Conservation (phyloP, 2,888 invertebrate genomes). For the Protonemura montana region DNA sequence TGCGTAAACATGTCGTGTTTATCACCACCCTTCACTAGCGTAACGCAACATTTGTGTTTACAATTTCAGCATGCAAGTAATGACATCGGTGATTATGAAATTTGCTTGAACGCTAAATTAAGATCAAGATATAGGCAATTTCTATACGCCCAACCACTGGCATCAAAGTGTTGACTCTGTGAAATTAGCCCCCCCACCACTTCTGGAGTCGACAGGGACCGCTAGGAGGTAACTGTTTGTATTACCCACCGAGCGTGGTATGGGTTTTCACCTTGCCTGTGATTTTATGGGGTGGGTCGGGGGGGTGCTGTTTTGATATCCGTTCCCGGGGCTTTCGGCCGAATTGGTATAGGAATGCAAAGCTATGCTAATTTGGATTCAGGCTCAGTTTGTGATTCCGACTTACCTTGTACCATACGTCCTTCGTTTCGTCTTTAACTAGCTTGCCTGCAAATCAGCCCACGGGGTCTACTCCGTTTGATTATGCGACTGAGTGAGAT, state of each 20-base stretch:
- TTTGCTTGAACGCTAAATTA: too few species aligned
- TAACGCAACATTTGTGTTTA: too few species aligned
- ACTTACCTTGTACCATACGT: background rate
- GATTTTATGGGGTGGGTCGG: background rate
- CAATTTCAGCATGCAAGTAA: too few species aligned
- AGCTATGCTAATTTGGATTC: conserved; percentile 12
- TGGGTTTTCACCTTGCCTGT: background rate
- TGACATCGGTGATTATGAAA: too few species aligned
- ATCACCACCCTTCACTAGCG: too few species aligned
- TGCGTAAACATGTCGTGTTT: too few species aligned
- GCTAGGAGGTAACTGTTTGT: background rate
- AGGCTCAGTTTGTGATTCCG: background rate
- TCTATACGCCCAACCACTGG: too few species aligned
- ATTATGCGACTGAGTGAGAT: too few species aligned
- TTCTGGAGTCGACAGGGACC: background rate
- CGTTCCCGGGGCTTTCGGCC: background rate
- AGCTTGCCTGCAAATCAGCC: too few species aligned
- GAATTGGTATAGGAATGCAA: background rate
- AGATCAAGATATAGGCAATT: too few species aligned
- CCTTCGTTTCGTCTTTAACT: background rate
- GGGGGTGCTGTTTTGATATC: background rate
- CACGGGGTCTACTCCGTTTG: too few species aligned
- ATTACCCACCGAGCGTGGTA: background rate
- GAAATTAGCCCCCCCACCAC: background rate
- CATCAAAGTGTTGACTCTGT: background rate